Evolutionary conservation across 2,797 vertebrate genomes (phyloP).

Genomic region (Micromesistius poutassou): DNA sequence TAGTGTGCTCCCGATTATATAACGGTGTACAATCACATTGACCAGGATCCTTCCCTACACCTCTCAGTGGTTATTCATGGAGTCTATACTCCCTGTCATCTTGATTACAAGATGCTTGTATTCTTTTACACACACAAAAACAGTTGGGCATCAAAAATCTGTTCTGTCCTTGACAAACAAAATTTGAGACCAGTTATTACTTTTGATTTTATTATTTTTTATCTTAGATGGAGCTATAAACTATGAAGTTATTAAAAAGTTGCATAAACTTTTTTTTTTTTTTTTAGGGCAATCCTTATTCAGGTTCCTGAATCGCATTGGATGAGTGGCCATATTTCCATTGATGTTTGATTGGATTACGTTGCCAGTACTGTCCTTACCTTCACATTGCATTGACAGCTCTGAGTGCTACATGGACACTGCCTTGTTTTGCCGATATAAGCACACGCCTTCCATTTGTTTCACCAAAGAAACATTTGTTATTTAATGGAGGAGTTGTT

Average conservation of each 20-base stretch:
- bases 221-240: conserved; percentile 5
- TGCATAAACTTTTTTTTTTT: neutral
- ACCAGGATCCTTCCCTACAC: neutral
- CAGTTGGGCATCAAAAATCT: conserved; percentile 21
- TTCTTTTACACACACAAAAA: neutral
- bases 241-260: conserved; percentile 11
- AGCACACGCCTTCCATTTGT: conserved; percentile 42
- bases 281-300: conserved; percentile 1
- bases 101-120: neutral
- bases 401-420: conserved; percentile 27
- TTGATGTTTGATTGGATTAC: conserved; percentile 30
- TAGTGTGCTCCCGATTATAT: neutral
- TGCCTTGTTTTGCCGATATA: conserved; percentile 37
- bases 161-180: neutral
- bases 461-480: conserved; percentile 61
- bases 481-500: conserved; percentile 1
- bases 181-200: neutral
- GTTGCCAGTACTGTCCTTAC: conserved; percentile 13
- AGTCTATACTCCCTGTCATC: neutral
- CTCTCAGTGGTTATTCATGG: neutral
- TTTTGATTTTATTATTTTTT: conserved; percentile 2
- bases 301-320: conserved; percentile 12
- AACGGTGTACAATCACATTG: neutral
- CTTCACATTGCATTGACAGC: conserved; percentile 9
- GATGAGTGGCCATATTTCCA: conserved; percentile 32